Evolutionary conservation across 2,888 invertebrate genomes (phyloP).

Genomic region (Eledona agricola): DNA sequence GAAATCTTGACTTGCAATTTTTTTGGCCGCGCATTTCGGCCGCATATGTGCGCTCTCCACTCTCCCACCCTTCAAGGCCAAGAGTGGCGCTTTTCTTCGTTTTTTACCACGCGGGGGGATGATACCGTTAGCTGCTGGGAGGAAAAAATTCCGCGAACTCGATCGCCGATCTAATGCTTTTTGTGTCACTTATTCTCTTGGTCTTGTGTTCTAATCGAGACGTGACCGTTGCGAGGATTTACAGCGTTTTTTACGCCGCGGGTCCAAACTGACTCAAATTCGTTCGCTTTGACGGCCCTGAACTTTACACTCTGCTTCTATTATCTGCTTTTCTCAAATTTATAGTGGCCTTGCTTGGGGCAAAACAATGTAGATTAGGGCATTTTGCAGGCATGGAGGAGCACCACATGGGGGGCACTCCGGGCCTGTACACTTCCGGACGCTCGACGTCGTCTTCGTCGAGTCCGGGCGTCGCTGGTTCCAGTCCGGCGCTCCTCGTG

Average conservation of each 20-base stretch:
- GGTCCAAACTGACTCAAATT: too few relatives aligned
- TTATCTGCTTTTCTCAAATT: too few relatives aligned
- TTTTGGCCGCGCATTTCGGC: conserved; percentile 27
- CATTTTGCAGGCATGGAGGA: conserved; percentile 57
- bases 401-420: conserved; percentile 57
- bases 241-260: too few relatives aligned
- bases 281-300: too few relatives aligned
- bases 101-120: conserved; percentile 2
- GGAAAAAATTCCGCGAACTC: neutral
- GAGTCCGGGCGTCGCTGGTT: conserved; percentile 62
- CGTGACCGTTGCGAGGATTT: conserved; percentile 9
- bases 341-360: too few relatives aligned
- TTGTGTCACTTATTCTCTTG: conserved; percentile 1
- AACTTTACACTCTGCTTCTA: too few relatives aligned
- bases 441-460: conserved; percentile 65
- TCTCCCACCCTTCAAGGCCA: conserved; percentile 8
- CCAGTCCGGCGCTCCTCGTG: conserved; percentile 76
- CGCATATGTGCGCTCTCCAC: conserved; percentile 15
- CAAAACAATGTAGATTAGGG: conserved; percentile 2
- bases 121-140: conserved; percentile 13
- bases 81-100: conserved; percentile 8
- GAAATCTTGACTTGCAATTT: conserved; percentile 47
- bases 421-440: conserved; percentile 64
- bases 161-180: neutral
- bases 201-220: conserved; percentile 1